Evolutionary conservation across 1,140 invertebrate species (phyloP).

Genomic region (Galendromus occidentalis): DNA sequence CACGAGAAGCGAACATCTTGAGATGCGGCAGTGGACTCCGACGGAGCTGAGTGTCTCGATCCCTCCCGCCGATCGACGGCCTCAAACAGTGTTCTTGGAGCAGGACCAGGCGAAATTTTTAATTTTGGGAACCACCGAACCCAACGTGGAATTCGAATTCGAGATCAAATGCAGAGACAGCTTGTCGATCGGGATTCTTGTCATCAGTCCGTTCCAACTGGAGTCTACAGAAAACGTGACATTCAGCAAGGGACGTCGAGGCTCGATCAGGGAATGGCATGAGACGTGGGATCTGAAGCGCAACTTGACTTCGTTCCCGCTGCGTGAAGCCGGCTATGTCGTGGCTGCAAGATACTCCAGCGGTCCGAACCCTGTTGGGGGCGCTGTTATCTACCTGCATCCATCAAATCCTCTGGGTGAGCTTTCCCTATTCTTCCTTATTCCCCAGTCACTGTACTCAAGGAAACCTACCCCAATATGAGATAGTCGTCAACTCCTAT

Average conservation of each 20-base stretch:
- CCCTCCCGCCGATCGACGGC: neutral
- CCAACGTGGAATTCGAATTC: neutral
- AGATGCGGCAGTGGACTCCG: slow-evolving; percentile 71
- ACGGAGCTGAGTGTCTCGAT: slow-evolving; percentile 14
- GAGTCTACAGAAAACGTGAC: slow-evolving; percentile 11
- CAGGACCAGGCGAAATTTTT: slow-evolving; percentile 20
- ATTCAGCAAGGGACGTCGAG: slow-evolving; percentile 16
- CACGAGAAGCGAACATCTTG: slow-evolving; percentile 58
- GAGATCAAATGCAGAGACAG: neutral
- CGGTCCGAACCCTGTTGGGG: slow-evolving; percentile 51
- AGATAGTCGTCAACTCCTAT: too few species aligned
- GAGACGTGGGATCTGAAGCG: slow-evolving; percentile 46
- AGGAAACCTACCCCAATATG: too few species aligned
- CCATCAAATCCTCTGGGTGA: neutral
- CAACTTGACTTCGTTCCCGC: slow-evolving; percentile 66
- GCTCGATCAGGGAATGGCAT: neutral
- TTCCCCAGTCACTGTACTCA: too few species aligned
- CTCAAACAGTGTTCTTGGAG: slow-evolving; percentile 17
- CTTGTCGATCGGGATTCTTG: neutral
- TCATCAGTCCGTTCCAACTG: neutral
- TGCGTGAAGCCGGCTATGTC: slow-evolving; percentile 57
- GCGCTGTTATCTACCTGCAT: slow-evolving; percentile 50
- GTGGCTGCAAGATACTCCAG: slow-evolving; percentile 60
- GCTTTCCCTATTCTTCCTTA: neutral
- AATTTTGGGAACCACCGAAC: neutral